These are phyloP conservation scores for Heliconius ethilla DNA, from an alignment of 2,888 invertebrate species.

Conservation along the genomic window DNA sequence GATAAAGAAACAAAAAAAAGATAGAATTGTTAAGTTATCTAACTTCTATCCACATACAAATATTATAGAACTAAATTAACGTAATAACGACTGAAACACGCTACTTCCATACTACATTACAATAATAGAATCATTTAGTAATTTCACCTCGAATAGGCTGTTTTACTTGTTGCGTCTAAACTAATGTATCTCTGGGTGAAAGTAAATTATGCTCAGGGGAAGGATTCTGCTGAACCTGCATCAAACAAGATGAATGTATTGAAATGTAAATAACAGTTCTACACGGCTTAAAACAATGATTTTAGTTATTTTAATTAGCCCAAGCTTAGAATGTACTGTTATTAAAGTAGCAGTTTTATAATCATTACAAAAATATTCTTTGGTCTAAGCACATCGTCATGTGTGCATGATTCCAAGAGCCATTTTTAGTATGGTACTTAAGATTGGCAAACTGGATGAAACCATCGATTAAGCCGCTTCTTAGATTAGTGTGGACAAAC, in stretches of 20 bases:
- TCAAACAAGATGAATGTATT: conserved; percentile 5
- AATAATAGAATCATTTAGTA: conserved; percentile 2
- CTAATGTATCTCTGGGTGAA: conserved; percentile 1
- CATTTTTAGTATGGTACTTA: too few relatives aligned
- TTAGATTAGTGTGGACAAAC: too few relatives aligned
- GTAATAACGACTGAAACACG: background rate
- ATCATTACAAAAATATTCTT: too few relatives aligned
- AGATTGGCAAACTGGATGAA: too few relatives aligned
- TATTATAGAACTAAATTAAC: background rate
- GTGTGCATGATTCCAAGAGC: too few relatives aligned
- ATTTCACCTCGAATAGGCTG: background rate
- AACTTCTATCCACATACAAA: background rate
- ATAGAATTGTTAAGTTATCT: too few relatives aligned
- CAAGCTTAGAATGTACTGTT: too few relatives aligned
- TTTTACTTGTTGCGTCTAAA: conserved; percentile 23
- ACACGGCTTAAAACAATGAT: background rate
- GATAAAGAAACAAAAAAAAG: too few relatives aligned
- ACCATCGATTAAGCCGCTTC: too few relatives aligned
- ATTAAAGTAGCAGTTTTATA: too few relatives aligned
- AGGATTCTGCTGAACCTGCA: conserved; percentile 1
- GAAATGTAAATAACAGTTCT: background rate
- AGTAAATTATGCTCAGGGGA: conserved; percentile 12
- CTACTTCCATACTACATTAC: background rate
- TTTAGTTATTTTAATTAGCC: background rate
- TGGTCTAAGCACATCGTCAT: too few relatives aligned